A percentile compares a stretch with the other conserved stretches of the same genome.
These are phyloP conservation scores for Tachina fera DNA, from an alignment of 2,888 invertebrate species.

Conservation along the genomic window DNA sequence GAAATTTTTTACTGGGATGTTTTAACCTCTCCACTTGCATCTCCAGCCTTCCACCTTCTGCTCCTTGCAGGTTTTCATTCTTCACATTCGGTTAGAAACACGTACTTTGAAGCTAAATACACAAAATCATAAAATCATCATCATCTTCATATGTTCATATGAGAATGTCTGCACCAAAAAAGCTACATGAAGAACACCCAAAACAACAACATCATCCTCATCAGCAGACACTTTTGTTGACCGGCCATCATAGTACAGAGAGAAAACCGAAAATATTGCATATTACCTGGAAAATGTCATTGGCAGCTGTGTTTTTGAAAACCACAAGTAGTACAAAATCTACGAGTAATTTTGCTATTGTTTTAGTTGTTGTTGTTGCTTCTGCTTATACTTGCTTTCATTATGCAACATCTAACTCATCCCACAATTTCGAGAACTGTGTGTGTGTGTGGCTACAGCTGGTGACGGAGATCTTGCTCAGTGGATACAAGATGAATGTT, in stretches of 20 bases:
- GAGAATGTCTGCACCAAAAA: conserved; percentile 14
- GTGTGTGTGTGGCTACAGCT: conserved; percentile 39
- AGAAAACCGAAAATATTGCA: conserved; percentile 77
- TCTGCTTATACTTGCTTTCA: conserved; percentile 49
- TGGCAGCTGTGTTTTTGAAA: conserved; percentile 76
- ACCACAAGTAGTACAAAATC: conserved; percentile 71
- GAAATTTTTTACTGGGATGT: too few relatives aligned
- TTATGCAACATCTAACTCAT: conserved; percentile 61
- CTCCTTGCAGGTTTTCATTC: conserved; percentile 25
- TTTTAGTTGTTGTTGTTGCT: conserved; percentile 53
- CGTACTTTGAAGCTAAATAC: conserved; percentile 42
- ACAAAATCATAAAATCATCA: conserved; percentile 59
- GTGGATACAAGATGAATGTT: too few relatives aligned
- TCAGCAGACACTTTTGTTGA: conserved; percentile 60
- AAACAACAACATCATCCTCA: conserved; percentile 23
- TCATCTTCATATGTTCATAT: conserved; percentile 21
- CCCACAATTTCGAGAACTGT: conserved; percentile 30
- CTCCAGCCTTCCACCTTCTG: neutral
- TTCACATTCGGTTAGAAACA: conserved; percentile 34
- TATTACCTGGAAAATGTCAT: conserved; percentile 81
- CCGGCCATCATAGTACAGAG: conserved; percentile 66
- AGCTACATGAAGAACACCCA: conserved; percentile 32
- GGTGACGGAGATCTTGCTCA: neutral
- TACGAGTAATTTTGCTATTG: conserved; percentile 59
- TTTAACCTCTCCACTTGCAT: conserved; percentile 31